Evolutionary conservation across 2,888 invertebrate genomes (phyloP).

Genomic region (Perdita meconis): DNA sequence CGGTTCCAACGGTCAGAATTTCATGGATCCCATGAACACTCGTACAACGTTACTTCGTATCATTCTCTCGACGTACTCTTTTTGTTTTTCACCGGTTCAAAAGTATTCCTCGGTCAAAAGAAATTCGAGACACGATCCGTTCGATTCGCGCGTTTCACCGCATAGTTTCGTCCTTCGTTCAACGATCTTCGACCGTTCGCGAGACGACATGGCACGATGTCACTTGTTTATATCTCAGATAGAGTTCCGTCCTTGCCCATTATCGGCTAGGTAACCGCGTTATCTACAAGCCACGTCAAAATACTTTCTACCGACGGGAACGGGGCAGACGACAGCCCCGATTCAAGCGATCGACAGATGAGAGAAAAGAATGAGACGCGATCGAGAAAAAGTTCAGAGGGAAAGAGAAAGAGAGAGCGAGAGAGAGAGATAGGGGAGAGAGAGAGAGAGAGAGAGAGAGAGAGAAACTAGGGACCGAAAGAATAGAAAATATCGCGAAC

Average conservation of each 20-base stretch:
- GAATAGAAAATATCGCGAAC: background rate
- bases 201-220: conserved; percentile 48
- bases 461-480: background rate
- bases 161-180: background rate
- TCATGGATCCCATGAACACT: background rate
- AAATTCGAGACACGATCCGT: conserved; percentile 1
- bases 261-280: conserved; percentile 58
- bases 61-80: background rate
- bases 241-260: conserved; percentile 52
- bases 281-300: conserved; percentile 69
- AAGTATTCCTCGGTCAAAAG: background rate
- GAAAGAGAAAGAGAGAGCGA: no score
- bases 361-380: no score
- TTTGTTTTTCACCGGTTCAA: background rate
- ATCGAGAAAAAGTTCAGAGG: no score
- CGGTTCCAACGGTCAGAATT: background rate
- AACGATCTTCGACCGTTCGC: conserved; percentile 24
- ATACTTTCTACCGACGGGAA: conserved; percentile 58
- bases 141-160: background rate
- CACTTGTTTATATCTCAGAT: conserved; percentile 44
- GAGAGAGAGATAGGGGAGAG: conserved; percentile 15
- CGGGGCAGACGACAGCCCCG: conserved; percentile 40
- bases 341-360: conserved; percentile 18
- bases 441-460: background rate
- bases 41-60: background rate